These are phyloP conservation scores for Dolichallabes microphthalmus DNA, from an alignment of 2,113 vertebrate species.

Conservation along the genomic window DNA sequence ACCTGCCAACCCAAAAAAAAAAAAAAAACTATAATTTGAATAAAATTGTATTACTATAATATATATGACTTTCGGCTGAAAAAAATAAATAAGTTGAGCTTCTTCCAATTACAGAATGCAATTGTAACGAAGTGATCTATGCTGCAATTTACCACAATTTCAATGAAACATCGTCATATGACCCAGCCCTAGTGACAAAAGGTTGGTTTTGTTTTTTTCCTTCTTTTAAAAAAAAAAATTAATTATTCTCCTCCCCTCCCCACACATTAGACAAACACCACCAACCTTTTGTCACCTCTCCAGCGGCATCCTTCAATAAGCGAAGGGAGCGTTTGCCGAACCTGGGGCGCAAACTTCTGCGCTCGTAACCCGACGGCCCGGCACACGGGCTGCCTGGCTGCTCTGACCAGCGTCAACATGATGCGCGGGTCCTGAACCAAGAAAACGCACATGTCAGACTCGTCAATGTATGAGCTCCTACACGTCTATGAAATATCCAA, in stretches of 20 bases:
- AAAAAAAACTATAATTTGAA: not conserved
- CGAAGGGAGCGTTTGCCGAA: slow-evolving; percentile 58
- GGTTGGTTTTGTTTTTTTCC: slow-evolving; percentile 73
- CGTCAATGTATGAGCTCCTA: not conserved
- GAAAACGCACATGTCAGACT: slow-evolving; percentile 40
- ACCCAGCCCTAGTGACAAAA: slow-evolving; percentile 69
- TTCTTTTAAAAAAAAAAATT: too few relatives aligned
- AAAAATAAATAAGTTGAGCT: not conserved
- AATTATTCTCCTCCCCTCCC: not conserved
- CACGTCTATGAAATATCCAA: not conserved
- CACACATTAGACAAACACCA: slow-evolving; percentile 73
- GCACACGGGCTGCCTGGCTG: slow-evolving; percentile 70
- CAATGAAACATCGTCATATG: not conserved
- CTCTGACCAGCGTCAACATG: slow-evolving; percentile 75
- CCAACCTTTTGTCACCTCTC: slow-evolving; percentile 82
- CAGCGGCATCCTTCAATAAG: slow-evolving; percentile 66
- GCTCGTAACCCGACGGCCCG: slow-evolving; percentile 65
- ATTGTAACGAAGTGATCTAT: not conserved
- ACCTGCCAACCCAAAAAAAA: not conserved
- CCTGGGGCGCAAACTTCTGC: slow-evolving; percentile 65
- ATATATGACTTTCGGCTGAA: too few relatives aligned
- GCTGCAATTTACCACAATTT: not conserved
- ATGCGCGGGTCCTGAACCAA: slow-evolving; percentile 50
- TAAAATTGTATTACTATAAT: not conserved
- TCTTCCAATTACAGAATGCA: not conserved